Evolutionary conservation across 2,113 vertebrate genomes (phyloP), one percentile per base, ranked within the genome.

Genomic region (Barbus barbus): DNA sequence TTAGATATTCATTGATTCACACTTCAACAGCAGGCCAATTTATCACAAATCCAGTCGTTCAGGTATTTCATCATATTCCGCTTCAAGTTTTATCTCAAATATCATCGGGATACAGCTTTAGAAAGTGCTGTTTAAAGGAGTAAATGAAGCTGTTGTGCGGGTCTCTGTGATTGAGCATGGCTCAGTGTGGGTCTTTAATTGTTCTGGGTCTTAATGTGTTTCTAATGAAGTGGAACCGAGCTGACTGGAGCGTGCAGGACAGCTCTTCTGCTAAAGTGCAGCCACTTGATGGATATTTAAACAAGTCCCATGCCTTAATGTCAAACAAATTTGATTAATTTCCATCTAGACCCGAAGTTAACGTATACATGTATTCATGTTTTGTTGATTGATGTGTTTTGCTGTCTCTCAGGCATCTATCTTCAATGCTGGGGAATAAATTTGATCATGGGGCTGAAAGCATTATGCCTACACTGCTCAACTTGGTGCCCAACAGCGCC

Each of bases 401-500:
- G 74, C 84, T 14, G 0, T 9, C 82, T 77, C 28, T 84, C 91
- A 99, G 98, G 86, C 93, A 99, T 91, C 89, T 99, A 83, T 99
- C 98, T 13, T 95, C 93, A 1, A 84, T 98, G 84, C 93, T 99
- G 92, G 95, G 96, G 48, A 99, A 96, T 93, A 98, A 97, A 89
- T 99, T 99, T 93, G 98, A 99, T 92, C 98, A 99, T 60, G 97
- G 96, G 81, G 98, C 98, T 12, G 98, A 99, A 95, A 96, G 95
- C 89, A 93, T 98, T 88, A 99, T 99, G 98, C 98, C 98, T 92
- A 97, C 93, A 0, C 95, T 99, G 89, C 97, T 99, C 91, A 99
- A 98, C 93, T 96, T 99, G n/a, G 98, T 99, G 91, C 97, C 98
- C 6, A 99, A 99, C 90, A 99, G 97, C 93, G 97, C 98, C 95